These are phyloP conservation scores for Ceratothoa steindachneri DNA, from an alignment of 2,888 invertebrate genomes.

Conservation along the genomic window DNA sequence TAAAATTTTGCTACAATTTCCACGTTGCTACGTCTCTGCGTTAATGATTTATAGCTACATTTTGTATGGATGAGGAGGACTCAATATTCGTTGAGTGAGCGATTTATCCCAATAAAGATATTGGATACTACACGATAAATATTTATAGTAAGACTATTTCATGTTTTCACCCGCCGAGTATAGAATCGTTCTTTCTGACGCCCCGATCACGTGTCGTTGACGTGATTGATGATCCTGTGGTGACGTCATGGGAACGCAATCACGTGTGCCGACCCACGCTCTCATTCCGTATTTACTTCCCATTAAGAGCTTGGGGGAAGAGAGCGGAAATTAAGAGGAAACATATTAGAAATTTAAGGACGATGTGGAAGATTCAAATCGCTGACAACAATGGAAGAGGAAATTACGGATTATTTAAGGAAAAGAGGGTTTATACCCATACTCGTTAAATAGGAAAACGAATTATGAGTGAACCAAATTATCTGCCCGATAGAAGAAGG, in stretches of 20 bases:
- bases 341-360: conserved; percentile 9
- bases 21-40: no score
- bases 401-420: neutral
- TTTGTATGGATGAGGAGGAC: no score
- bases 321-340: conserved; percentile 7
- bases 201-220: neutral
- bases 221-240: conserved; percentile 6
- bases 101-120: no score
- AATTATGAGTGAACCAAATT: neutral
- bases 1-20: no score
- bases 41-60: no score
- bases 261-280: neutral
- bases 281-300: conserved; percentile 5
- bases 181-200: neutral
- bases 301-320: neutral
- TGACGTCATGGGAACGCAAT: conserved; percentile 8
- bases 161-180: neutral
- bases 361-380: neutral
- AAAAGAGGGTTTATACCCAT: neutral
- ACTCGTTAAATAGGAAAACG: neutral
- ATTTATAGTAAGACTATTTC: neutral
- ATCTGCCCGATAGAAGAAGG: no score
- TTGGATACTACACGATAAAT: no score
- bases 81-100: no score
- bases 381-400: neutral